Evolutionary conservation across 2,113 vertebrate species (phyloP), one percentile per base, ranked within the genome.

Genomic region (Percina caprodes): DNA sequence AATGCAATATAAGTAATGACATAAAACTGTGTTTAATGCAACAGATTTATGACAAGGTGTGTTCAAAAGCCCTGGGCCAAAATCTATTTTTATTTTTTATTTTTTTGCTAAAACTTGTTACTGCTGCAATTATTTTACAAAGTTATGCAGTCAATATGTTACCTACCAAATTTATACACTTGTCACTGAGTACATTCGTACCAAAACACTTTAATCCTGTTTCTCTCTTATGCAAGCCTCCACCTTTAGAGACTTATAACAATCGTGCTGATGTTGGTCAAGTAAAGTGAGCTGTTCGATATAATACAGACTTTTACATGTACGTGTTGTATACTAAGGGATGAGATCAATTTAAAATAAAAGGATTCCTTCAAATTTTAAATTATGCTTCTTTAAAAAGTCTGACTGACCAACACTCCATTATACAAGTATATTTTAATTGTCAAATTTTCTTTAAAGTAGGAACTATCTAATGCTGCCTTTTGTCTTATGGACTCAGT

Each of bases 391-490:
- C 23, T 52, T 59, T 42, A 52, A 65, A 79, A 18, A 48, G 23
- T 65, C 14, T 80, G 21, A 13, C 2, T 52, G 61, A 62, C 45
- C 3, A 48, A 13, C 33, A 67, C 8, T 33, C 39, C 59, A 76
- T 59, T 72, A 83, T 77, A 69, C 33, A 49, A 51, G 51, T 52
- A 66, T 55, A 71, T 80, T 74, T 52, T 70, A 69, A 78, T 79
- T 69, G 80, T 68, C 35, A 67, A 70, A 70, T 39, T 62, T 26
- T 61, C 68, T 63, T 39, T 67, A 61, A 73, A 63, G 70, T 35
- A 45, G 52, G 33, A 82, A 88, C 74, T 42, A 83, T 71, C 70
- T 89, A 92, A 91, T 92, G 59, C 65, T 84, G 49, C 23, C 51
- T 46, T 66, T 48, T n/a, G 51, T 69, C 42, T 86, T 39, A 87